phyloP scores from a whole-genome alignment of 2,113 vertebrate species.

The Toxotes jaculatrix region DNA sequence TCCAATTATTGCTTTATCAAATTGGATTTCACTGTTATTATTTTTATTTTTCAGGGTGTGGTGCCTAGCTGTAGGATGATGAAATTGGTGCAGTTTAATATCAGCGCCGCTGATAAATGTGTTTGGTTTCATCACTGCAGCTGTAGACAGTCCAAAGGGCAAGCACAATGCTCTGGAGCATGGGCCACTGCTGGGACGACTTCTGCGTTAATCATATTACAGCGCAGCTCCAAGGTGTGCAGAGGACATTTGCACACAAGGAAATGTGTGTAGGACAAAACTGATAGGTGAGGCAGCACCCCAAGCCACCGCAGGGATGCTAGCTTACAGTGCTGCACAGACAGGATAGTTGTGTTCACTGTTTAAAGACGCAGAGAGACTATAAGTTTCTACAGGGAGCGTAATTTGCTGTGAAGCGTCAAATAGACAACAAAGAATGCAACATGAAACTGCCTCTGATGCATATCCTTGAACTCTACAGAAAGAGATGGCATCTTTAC shows the following conservation, averaged over 20 bases:
- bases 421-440: slow-evolving; percentile 66
- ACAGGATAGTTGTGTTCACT: slow-evolving; percentile 60
- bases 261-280: slow-evolving; percentile 79
- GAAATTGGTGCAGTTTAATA: slow-evolving; percentile 82
- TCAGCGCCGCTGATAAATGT: slow-evolving; percentile 79
- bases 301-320: slow-evolving; percentile 54
- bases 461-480: slow-evolving; percentile 63
- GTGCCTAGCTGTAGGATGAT: slow-evolving; percentile 72
- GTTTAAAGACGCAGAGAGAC: slow-evolving; percentile 68
- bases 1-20: slow-evolving; percentile 84
- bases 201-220: slow-evolving; percentile 81
- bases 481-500: slow-evolving; percentile 59
- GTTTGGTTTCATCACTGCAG: slow-evolving; percentile 80
- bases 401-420: slow-evolving; percentile 71
- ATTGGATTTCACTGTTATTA: slow-evolving; percentile 80
- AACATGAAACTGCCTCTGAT: slow-evolving; percentile 65
- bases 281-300: slow-evolving; percentile 51
- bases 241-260: slow-evolving; percentile 80
- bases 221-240: slow-evolving; percentile 73
- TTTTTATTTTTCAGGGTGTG: slow-evolving; percentile 75
- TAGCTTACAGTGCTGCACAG: slow-evolving; percentile 31
- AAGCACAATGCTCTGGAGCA: slow-evolving; percentile 67
- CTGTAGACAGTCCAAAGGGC: slow-evolving; percentile 79
- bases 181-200: slow-evolving; percentile 74
- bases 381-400: slow-evolving; percentile 53